Conservation (phyloP, 2,113 vertebrate genomes). For the Corydoras maculifer region DNA sequence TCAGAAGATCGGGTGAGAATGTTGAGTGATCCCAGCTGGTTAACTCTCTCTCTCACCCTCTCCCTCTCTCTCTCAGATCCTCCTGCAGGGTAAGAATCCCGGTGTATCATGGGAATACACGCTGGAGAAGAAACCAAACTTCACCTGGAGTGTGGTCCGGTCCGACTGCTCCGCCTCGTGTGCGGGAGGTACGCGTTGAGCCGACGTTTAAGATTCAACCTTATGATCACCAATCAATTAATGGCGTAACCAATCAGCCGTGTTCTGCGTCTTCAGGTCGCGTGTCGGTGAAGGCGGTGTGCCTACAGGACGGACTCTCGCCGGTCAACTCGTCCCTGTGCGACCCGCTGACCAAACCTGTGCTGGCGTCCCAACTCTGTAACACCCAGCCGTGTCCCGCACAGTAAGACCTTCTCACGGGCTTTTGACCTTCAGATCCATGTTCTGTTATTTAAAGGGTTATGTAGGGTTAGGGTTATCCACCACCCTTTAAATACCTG, state of each 20-base stretch:
- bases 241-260: not conserved
- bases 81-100: constrained; percentile 90
- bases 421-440: no score
- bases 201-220: not conserved
- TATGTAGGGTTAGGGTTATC: no score
- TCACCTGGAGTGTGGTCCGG: constrained; percentile 79
- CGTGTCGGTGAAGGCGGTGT: constrained; percentile 79
- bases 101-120: constrained; percentile 92
- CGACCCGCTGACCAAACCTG: constrained; percentile 67
- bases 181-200: constrained; percentile 75
- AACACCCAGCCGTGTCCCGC: constrained; percentile 87
- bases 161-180: constrained; percentile 85
- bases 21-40: no score
- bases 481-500: no score
- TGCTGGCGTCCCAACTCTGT: constrained; percentile 77
- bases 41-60: no score
- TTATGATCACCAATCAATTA: no score
- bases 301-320: constrained; percentile 78
- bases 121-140: constrained; percentile 67
- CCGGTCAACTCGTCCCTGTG: constrained; percentile 86
- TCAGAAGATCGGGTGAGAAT: no score
- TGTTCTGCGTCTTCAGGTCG: constrained; percentile 65
- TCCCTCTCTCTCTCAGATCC: constrained; percentile 64
- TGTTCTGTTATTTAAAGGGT: no score
- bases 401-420: constrained; percentile 69